Evolutionary conservation across 2,888 invertebrate species (phyloP), one percentile per base, ranked within the genome.

Genomic region (Salticus scenicus): DNA sequence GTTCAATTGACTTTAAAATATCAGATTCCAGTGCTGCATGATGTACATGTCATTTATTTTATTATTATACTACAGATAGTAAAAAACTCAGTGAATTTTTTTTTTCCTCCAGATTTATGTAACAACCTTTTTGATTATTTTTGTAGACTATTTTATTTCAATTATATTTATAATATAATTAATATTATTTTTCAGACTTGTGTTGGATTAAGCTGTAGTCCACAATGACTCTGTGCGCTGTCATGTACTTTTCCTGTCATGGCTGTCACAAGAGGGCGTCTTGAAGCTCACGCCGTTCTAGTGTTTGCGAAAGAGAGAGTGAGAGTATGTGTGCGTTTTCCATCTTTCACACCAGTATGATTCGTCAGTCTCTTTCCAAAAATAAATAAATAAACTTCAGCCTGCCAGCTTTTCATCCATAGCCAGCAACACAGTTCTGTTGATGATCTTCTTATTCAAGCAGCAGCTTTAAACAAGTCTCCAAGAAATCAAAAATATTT

Each of bases 321-420:
- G 82, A 79, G 82, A 75, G 83, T 83, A 79, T 87, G 83, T 73
- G 79, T 83, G 83, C 79, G 71, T n/a, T n/a, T n/a, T 71, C 79
- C 87, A 83, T 87, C 87, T 79, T 79, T 87, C 83, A 87, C 83
- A 87, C 87, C 81, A 78, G 81, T 82, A 73, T 82, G 82, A 86
- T 86, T 85, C 84, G 84, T 85, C 84, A 85, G 84, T 85, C 78
- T 84, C 84, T 77, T 85, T 85, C 79, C 84, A 73, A 69, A 84
- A 85, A 73, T 42, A 67, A n/a, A n/a, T n/a, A n/a, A n/a, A n/a
- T 78, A 78, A 85, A 67, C 47, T 78, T 64, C 78, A 78, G 78
- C 78, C 73, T 78, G 78, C 84, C 71, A 82, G 83, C 83, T 83
- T 83, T 77, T 82, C 70, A 75, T 82, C 75, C 83, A 85, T 74